Evolutionary conservation across 2,888 invertebrate species (phyloP).

Genomic region (Acanthacorydalis orientalis): DNA sequence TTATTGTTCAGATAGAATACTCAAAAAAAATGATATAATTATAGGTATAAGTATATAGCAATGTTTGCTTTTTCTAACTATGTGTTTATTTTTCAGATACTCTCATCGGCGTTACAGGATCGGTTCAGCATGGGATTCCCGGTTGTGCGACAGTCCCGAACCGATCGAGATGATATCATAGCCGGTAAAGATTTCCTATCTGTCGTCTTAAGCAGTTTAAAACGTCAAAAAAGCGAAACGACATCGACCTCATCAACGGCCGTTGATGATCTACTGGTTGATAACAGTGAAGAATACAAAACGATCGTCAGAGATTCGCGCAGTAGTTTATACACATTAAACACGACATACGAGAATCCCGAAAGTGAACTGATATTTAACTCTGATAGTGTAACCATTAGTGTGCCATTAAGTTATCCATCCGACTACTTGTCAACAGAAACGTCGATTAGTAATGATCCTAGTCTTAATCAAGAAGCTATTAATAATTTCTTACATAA

Average conservation of each 20-base stretch:
- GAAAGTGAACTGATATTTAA: not conserved
- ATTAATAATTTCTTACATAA: too few relatives aligned
- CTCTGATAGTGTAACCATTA: not conserved
- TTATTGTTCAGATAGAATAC: too few relatives aligned
- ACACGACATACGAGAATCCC: not conserved
- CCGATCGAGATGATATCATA: slow-evolving; percentile 25
- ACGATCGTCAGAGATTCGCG: slow-evolving; percentile 4
- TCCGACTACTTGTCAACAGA: not conserved
- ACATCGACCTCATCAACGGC: not conserved
- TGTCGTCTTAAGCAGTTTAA: slow-evolving; percentile 11
- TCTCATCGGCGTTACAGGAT: not conserved
- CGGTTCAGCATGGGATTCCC: not conserved
- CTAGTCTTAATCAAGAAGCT: too few relatives aligned
- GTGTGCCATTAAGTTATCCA: not conserved
- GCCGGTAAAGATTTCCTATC: slow-evolving; percentile 30
- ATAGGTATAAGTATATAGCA: too few relatives aligned
- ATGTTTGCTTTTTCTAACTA: not conserved
- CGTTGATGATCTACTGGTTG: not conserved
- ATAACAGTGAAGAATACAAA: slow-evolving; percentile 2
- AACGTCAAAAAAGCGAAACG: not conserved
- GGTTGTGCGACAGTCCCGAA: not conserved
- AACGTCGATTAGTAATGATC: too few relatives aligned
- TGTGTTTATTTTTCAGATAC: not conserved
- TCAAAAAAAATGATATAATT: too few relatives aligned
- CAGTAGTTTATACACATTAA: slow-evolving; percentile 1